phyloP scores from a whole-genome alignment of 2,113 vertebrate species.

The Stomatorhinus ivindoensis region DNA sequence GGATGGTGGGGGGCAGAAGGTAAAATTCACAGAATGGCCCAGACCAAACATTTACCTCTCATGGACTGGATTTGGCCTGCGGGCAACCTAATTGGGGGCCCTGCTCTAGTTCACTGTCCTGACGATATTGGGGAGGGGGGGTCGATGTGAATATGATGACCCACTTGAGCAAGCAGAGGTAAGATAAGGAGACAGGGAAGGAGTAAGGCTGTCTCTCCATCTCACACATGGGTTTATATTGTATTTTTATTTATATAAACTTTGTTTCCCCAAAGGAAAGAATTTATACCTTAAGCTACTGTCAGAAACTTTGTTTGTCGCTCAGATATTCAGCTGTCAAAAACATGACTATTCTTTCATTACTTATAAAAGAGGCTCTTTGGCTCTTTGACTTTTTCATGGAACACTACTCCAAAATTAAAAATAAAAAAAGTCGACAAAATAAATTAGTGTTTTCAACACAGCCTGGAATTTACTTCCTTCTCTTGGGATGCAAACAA shows the following conservation, averaged over 20 bases:
- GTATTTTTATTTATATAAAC: not conserved
- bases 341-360: constrained; percentile 9
- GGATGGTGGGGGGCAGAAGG: not conserved
- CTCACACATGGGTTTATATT: not conserved
- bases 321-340: constrained; percentile 13
- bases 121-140: not conserved
- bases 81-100: not conserved
- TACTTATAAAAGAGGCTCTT: not conserved
- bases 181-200: not conserved
- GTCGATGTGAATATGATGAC: not conserved
- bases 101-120: not conserved
- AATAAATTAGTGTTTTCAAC: constrained; percentile 46
- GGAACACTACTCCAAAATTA: constrained; percentile 28
- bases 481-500: constrained; percentile 39
- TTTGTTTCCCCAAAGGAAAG: not conserved
- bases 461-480: constrained; percentile 38
- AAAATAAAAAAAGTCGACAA: constrained; percentile 41
- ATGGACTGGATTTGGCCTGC: not conserved
- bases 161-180: not conserved
- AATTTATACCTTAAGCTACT: constrained; percentile 1
- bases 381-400: constrained; percentile 22
- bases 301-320: not conserved
- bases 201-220: not conserved
- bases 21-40: not conserved
- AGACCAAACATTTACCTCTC: not conserved